Conservation (phyloP, 2,797 vertebrate genomes). For the Rallus crepitans region DNA sequence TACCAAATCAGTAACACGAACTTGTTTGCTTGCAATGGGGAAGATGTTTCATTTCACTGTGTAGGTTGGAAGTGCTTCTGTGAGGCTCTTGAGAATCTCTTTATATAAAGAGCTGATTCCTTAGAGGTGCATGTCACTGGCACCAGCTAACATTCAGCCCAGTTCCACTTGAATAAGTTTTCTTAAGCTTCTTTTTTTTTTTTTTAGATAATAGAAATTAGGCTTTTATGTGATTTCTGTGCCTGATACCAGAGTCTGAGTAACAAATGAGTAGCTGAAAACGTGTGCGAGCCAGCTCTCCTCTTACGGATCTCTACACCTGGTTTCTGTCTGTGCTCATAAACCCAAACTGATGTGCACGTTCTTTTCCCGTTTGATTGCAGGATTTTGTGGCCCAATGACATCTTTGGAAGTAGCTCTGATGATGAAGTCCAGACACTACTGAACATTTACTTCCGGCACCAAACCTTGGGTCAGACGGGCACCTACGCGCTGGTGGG, state of each 20-base stretch:
- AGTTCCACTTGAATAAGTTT: background rate
- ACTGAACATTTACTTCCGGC: constrained; percentile 97
- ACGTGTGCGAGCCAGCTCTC: fast-evolving
- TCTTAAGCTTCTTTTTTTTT: background rate
- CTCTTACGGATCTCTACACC: background rate
- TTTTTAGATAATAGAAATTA: background rate
- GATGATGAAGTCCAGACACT: constrained; percentile 98
- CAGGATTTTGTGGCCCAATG: constrained; percentile 94
- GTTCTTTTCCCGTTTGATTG: constrained; percentile 35
- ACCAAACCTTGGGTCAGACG: constrained; percentile 97
- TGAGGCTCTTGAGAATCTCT: background rate
- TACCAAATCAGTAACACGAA: background rate
- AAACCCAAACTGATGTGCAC: background rate
- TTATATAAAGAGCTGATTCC: background rate
- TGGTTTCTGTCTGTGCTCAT: background rate
- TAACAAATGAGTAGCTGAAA: background rate
- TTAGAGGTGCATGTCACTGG: background rate
- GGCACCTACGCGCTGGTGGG: constrained; percentile 97
- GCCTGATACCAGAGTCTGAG: background rate
- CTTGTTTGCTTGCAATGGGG: background rate
- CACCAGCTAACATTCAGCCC: background rate
- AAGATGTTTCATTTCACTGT: background rate
- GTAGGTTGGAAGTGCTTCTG: background rate
- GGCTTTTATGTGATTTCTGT: background rate
- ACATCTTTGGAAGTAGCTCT: constrained; percentile 94